Evolutionary conservation across 2,797 vertebrate genomes (phyloP), one percentile per base, ranked within the genome.

Genomic region (Odontamblyopus rebecca): DNA sequence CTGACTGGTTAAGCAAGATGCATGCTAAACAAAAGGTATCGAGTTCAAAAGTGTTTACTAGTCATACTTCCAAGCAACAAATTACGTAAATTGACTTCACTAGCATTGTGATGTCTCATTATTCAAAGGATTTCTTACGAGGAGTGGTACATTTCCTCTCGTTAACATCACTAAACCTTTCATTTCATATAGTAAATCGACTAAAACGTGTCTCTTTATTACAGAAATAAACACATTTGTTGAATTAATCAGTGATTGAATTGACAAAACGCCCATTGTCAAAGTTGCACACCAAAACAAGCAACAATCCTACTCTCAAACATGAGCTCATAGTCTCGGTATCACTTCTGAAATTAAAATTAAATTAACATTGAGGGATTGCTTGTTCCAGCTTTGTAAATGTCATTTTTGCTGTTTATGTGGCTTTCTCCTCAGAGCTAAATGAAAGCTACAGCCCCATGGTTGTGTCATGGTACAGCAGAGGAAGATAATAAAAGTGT

Each of bases 1-100:
- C 50, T 11, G 41, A 11, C 9, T 60, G 30, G 13, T 62, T 62
- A 23, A 30, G 30, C 6, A 27, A 18, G 27, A 29, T 0, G 1
- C 15, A 0, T n/a, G 26, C 3, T 16, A 8, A 23, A 50, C 4
- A 23, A 6, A 16, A 0, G 12, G 6, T n/a, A 1, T n/a, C 61
- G 6, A 74, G 73, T 51, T 54, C 26, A 27, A 3, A 64, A 44
- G 2, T 16, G 38, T 16, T 44, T 41, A 30, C 4, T 13, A 53
- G 27, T 30, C 16, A 19, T 67, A 2, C 16, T 18, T 6, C 5
- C 5, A 18, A 7, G 30, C 8, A 2, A 15, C 16, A 19, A 3
- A 51, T 7, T 12, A 19, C 53, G 8, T 4, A 12, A 27, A 19
- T 66, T 18, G 15, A 15, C 27, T 5, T 32, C 16, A 16, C 3